Percentiles rank a stretch among this genome's conserved stretches.
Conservation (phyloP, 2,888 invertebrate species). For the Serrognathus titanus region DNA sequence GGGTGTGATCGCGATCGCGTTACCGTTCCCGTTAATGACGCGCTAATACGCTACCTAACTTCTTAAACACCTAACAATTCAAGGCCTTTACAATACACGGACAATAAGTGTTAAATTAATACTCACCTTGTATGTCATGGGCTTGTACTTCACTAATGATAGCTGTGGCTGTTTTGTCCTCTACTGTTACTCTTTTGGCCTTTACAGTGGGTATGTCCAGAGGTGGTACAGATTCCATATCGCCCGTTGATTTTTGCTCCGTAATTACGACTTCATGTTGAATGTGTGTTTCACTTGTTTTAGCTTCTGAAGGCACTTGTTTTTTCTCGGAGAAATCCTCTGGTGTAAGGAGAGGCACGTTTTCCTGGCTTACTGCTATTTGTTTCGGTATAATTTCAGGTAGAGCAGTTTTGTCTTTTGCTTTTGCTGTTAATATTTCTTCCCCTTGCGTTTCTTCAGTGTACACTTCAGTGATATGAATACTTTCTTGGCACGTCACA, state of each 20-base stretch:
- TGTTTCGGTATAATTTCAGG: conserved; percentile 48
- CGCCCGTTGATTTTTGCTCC: conserved; percentile 50
- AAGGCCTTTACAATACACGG: conserved; percentile 11
- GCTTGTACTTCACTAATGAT: conserved; percentile 50
- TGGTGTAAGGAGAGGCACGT: conserved; percentile 33
- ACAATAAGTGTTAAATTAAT: conserved; percentile 21
- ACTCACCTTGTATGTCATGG: conserved; percentile 53
- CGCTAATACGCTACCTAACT: neutral
- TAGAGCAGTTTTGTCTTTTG: conserved; percentile 49
- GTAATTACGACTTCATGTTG: conserved; percentile 52
- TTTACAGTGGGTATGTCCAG: conserved; percentile 47
- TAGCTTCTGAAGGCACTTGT: conserved; percentile 30
- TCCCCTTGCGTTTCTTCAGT: conserved; percentile 42
- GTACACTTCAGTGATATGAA: conserved; percentile 46
- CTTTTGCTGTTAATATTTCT: conserved; percentile 46
- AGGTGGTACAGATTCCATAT: conserved; percentile 49
- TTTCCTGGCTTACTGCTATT: conserved; percentile 48
- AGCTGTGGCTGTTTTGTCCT: conserved; percentile 45
- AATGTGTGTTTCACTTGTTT: conserved; percentile 16
- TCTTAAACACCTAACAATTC: conserved; percentile 12
- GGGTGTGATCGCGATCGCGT: conserved; percentile 8
- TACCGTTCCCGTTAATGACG: neutral
- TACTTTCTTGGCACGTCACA: conserved; percentile 34
- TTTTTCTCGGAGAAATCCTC: conserved; percentile 27
- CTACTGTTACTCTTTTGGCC: conserved; percentile 45